Conservation (phyloP, 2,888 invertebrate species). For the Microctonus hyperodae region DNA sequence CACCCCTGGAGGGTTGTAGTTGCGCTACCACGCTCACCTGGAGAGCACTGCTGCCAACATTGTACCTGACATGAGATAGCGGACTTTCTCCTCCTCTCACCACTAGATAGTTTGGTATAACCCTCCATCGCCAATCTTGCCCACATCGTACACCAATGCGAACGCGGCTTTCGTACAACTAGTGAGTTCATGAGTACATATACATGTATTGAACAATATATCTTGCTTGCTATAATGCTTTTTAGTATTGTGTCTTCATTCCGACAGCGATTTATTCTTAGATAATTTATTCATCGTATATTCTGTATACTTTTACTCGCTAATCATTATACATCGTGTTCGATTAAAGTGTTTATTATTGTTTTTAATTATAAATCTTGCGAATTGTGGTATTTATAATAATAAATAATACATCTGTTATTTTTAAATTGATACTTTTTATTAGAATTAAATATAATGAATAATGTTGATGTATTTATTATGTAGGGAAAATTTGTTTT, state of each 20-base stretch:
- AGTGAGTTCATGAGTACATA: background rate
- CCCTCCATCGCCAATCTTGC: conserved; percentile 13
- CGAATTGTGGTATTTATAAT: too few relatives aligned
- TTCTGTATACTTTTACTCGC: background rate
- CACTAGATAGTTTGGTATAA: conserved; percentile 20
- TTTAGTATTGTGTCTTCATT: conserved; percentile 49
- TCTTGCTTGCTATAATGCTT: conserved; percentile 23
- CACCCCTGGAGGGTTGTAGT: conserved; percentile 32
- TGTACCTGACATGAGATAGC: conserved; percentile 55
- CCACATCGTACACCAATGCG: background rate
- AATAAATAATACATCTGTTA: too few relatives aligned
- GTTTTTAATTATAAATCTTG: too few relatives aligned
- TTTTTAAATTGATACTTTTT: too few relatives aligned
- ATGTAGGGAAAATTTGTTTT: too few relatives aligned
- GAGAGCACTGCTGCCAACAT: conserved; percentile 48
- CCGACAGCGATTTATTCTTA: conserved; percentile 37
- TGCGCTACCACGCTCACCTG: conserved; percentile 39
- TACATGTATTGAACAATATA: too few relatives aligned
- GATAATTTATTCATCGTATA: background rate
- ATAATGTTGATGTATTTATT: too few relatives aligned
- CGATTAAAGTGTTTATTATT: background rate
- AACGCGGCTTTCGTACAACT: conserved; percentile 16
- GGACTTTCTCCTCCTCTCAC: conserved; percentile 38
- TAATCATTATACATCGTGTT: background rate
- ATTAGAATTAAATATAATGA: too few relatives aligned